Percentiles rank a stretch among this genome's conserved stretches.
Conservation (phyloP, 1,140 invertebrate genomes). For the Drosophila kepulauana region DNA sequence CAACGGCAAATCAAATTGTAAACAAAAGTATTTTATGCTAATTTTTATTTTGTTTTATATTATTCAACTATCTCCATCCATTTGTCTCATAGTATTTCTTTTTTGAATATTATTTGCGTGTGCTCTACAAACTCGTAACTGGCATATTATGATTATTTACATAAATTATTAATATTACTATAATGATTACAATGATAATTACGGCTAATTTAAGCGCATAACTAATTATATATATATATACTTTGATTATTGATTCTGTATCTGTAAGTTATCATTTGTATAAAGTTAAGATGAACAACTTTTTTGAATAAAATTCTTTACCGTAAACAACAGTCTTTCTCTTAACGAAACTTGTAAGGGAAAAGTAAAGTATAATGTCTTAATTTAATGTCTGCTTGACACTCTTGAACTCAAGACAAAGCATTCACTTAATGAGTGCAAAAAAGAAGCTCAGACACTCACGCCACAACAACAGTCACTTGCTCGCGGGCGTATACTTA, state of each 20-base stretch:
- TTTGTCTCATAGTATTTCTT: slow-evolving; percentile 35
- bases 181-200: slow-evolving; percentile 51
- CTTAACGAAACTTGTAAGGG: neutral
- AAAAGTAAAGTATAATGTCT: no score
- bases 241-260: slow-evolving; percentile 69
- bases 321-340: slow-evolving; percentile 33
- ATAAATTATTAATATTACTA: slow-evolving; percentile 47
- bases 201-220: slow-evolving; percentile 67
- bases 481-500: slow-evolving; percentile 46
- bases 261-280: slow-evolving; percentile 79
- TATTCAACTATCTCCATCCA: slow-evolving; percentile 65
- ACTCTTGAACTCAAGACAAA: neutral
- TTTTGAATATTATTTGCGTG: neutral
- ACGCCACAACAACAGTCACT: slow-evolving; percentile 3
- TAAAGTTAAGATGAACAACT: slow-evolving; percentile 77
- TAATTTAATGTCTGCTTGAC: neutral
- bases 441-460: slow-evolving; percentile 15
- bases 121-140: slow-evolving; percentile 24
- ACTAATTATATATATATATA: slow-evolving; percentile 68
- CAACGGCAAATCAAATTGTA: slow-evolving; percentile 43
- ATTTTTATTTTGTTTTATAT: slow-evolving; percentile 44
- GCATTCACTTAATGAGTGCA: slow-evolving; percentile 18
- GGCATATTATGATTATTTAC: slow-evolving; percentile 62
- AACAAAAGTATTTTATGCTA: slow-evolving; percentile 63
- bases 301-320: slow-evolving; percentile 84